Evolutionary conservation across 2,113 vertebrate species (phyloP).

Genomic region (Serilophus lunatus): DNA sequence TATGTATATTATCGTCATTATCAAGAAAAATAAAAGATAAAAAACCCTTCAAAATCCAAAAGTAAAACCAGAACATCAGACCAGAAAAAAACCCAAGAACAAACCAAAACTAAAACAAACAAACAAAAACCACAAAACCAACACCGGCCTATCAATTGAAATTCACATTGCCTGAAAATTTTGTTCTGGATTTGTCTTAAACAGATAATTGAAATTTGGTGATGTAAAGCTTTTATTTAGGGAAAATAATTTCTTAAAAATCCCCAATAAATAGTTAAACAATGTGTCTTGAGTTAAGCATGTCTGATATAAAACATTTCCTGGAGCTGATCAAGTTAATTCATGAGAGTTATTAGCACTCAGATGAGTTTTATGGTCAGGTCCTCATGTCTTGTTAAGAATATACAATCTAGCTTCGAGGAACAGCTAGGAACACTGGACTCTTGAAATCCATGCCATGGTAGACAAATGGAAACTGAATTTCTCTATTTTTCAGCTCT

Average conservation of each 20-base stretch:
- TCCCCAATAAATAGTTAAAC: not conserved
- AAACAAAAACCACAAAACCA: accelerated
- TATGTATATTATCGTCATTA: not conserved
- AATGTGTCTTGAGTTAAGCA: not conserved
- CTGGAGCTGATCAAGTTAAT: not conserved
- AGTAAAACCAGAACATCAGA: not conserved
- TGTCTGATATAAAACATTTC: not conserved
- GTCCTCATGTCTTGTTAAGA: not conserved
- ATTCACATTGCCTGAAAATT: not conserved
- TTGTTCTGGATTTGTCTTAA: not conserved
- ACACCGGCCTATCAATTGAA: not conserved
- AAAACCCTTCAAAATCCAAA: not conserved
- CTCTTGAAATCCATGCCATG: not conserved
- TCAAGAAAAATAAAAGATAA: not conserved
- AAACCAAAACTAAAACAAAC: too few species aligned
- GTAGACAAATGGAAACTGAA: not conserved
- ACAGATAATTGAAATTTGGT: not conserved
- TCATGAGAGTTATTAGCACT: not conserved
- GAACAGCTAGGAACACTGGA: not conserved
- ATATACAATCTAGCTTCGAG: not conserved
- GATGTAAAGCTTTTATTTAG: not conserved
- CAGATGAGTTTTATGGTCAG: not conserved
- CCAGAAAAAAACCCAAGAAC: not conserved
- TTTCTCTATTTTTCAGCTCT: not conserved
- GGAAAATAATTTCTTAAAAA: not conserved